Base-by-base conservation (phyloP, 2,113 vertebrate genomes). In the Semicossyphus pulcher region DNA sequence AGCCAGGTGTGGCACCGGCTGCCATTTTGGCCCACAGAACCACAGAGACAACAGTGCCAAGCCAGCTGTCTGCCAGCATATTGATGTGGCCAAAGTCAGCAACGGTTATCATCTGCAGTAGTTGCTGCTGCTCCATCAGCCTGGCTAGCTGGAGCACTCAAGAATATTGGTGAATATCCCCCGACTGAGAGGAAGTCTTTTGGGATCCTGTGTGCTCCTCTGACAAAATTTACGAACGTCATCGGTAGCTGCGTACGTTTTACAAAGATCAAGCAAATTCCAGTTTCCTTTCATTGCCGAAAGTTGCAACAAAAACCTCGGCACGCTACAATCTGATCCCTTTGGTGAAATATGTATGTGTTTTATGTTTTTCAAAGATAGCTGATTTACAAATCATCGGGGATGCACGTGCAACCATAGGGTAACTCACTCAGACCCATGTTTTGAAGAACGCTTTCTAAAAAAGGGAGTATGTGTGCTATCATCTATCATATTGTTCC, bases 1-100 rank as follows among this genome's bases (percentile, higher is more conserved):
- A 70, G 63, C 70, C 83, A 88, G 80, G 71, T 86, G 68, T 44
- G 75, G 77, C 84, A 87, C 81, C 88, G 86, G 83, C 83, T 80
- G 72, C 56, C 57, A 18, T 47, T 57, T 68, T 80, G 67, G 84
- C 78, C 76, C 6, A 8, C n/a, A 58, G 18, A 60, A 56, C 31
- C 31, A 51, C 66, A 54, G 32, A 48, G 37, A 63, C 36, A 66
- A 36, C 18, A 16, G 23, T 48, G 74, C 72, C 87, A 81, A 57
- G 23, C 39, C 21, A n/a, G 36, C 14, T 41, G 39, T 61, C 28
- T 57, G 73, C 72, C 83, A 78, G 67, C 37, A 68, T 23, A 62
- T 52, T 57, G 45, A 70, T 47, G n/a, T 47, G 61, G 84, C 80
- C 71, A 85, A 53, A 67, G 47, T 77, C 63, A 60, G 76, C 44